phyloP scores from a whole-genome alignment of 2,113 vertebrate species.

The Oenanthe melanoleuca region DNA sequence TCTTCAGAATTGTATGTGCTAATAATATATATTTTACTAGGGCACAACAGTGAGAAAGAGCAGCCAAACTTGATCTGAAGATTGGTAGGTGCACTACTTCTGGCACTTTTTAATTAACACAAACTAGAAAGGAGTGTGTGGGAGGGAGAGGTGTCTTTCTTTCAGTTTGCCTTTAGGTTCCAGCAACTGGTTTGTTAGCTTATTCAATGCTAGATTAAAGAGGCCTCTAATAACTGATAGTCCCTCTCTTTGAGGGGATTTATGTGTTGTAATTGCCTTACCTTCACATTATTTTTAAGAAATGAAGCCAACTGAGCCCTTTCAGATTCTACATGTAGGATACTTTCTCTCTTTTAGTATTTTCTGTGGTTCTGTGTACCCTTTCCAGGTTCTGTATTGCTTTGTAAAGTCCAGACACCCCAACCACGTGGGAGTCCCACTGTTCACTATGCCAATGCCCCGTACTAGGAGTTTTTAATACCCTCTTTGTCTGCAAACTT shows the following conservation, averaged over 20 bases:
- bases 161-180: constrained; percentile 31
- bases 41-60: background rate
- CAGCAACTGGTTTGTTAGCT: constrained; percentile 31
- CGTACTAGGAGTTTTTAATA: background rate
- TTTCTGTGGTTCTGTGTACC: background rate
- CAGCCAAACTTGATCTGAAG: background rate
- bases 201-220: constrained; percentile 20
- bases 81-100: background rate
- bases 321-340: background rate
- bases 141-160: background rate
- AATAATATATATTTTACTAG: background rate
- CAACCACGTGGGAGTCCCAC: rapidly evolving
- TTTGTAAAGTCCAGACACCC: background rate
- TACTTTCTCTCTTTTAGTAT: background rate
- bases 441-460: background rate
- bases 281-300: background rate
- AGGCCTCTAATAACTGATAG: background rate
- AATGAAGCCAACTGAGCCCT: background rate
- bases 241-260: background rate
- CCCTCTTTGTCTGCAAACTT: background rate
- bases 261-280: background rate
- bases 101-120: constrained; percentile 23
- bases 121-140: background rate
- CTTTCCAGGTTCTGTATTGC: background rate
- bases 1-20: background rate